Evolutionary conservation across 2,113 vertebrate genomes (phyloP).

Genomic region (Dicentrarchus labrax): DNA sequence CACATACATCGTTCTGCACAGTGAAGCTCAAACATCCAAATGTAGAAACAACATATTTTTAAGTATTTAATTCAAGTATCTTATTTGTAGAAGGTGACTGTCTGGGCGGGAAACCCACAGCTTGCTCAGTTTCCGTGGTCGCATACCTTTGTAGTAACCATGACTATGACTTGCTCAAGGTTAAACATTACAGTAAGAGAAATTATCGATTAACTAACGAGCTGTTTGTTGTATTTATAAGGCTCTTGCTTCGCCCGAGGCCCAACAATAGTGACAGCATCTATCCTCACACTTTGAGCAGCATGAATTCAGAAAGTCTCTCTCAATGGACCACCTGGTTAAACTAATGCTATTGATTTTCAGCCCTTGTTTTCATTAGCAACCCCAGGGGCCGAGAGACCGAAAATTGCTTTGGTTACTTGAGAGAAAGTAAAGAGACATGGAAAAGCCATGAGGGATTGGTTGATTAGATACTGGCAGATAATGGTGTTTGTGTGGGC

Average conservation of each 20-base stretch:
- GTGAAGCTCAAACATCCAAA: too few relatives aligned
- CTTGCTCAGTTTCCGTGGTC: background rate
- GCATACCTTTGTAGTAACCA: background rate
- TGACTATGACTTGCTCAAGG: conserved; percentile 30
- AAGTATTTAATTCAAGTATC: background rate
- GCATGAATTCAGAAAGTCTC: conserved; percentile 26
- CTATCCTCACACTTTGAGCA: conserved; percentile 20
- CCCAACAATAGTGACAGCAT: background rate
- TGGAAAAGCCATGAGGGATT: conserved; percentile 40
- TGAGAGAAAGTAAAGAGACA: conserved; percentile 55
- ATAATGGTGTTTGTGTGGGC: conserved; percentile 65
- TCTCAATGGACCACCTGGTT: conserved; percentile 41
- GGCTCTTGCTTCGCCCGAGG: background rate
- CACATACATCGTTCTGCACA: too few relatives aligned
- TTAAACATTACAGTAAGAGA: conserved; percentile 62
- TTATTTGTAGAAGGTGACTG: background rate
- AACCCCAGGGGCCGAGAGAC: conserved; percentile 30
- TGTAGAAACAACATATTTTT: too few relatives aligned
- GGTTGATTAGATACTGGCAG: conserved; percentile 59
- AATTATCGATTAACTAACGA: conserved; percentile 52
- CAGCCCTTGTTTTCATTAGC: conserved; percentile 57
- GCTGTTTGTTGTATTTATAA: conserved; percentile 30
- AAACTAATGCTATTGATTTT: conserved; percentile 68
- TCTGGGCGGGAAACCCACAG: background rate
- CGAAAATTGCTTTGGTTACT: conserved; percentile 63